Evolutionary conservation across 2,113 vertebrate genomes (phyloP).

Genomic region (Semicossyphus pulcher): DNA sequence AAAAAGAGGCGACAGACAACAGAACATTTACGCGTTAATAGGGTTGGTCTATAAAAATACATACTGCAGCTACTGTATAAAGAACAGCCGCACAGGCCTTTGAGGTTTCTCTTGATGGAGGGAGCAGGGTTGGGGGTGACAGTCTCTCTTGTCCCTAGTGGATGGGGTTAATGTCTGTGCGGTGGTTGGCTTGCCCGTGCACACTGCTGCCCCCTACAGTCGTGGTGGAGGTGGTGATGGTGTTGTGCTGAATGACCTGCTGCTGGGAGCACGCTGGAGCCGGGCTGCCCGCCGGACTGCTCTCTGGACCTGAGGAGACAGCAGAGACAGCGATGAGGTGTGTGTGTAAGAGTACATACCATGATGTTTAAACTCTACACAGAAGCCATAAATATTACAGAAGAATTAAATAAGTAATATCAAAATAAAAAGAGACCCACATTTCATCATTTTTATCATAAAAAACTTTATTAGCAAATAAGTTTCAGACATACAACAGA

Average conservation of each 20-base stretch:
- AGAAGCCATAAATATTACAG: too few relatives aligned
- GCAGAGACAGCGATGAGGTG: conserved; percentile 50
- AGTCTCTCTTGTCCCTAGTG: conserved; percentile 86
- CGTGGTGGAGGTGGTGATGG: conserved; percentile 96
- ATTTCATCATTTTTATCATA: conserved; percentile 16
- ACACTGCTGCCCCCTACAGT: conserved; percentile 91
- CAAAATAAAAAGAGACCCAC: conserved; percentile 47
- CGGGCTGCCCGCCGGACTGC: conserved; percentile 94
- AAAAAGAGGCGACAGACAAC: conserved; percentile 37
- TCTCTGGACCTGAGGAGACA: conserved; percentile 92
- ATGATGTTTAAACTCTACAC: background rate
- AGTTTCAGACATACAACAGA: conserved; percentile 34
- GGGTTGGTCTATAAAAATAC: conserved; percentile 90
- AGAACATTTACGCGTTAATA: conserved; percentile 70
- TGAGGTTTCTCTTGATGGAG: conserved; percentile 78
- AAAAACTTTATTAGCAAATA: conserved; percentile 56
- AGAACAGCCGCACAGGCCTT: conserved; percentile 88
- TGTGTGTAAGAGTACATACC: background rate
- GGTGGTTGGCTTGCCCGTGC: conserved; percentile 93
- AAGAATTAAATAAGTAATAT: background rate
- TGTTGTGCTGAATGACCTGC: conserved; percentile 99
- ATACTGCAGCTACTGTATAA: conserved; percentile 84
- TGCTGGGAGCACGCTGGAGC: conserved; percentile 93
- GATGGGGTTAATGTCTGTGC: conserved; percentile 98
- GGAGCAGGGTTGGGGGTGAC: conserved; percentile 60